These are phyloP conservation scores for Puntigrus tetrazona DNA, from an alignment of 2,113 vertebrate species.

Conservation along the genomic window DNA sequence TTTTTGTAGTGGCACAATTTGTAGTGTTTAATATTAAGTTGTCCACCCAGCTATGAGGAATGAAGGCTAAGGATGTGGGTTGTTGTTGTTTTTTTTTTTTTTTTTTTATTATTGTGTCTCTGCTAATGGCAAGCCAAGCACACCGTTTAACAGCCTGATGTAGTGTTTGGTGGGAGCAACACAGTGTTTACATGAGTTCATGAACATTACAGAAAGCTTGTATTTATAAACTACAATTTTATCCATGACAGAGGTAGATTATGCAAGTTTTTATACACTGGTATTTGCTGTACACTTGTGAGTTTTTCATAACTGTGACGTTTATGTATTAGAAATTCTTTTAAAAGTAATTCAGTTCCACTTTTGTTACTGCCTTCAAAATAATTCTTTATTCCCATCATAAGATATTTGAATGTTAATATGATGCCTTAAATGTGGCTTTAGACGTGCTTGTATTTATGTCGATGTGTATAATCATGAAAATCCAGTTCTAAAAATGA, in stretches of 20 bases:
- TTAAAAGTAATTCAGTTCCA: neutral
- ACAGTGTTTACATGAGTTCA: conserved; percentile 22
- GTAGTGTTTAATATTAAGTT: neutral
- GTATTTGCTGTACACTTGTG: neutral
- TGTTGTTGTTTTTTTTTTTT: too few relatives aligned
- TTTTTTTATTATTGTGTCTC: neutral
- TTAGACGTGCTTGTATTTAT: neutral
- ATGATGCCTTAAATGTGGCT: neutral
- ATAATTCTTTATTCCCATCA: neutral
- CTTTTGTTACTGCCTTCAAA: neutral
- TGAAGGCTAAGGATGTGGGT: neutral
- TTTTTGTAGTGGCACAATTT: neutral
- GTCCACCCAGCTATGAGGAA: neutral
- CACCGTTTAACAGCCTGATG: neutral
- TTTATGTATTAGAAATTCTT: neutral
- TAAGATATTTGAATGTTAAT: neutral
- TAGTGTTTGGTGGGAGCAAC: conserved; percentile 2
- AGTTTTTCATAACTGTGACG: neutral
- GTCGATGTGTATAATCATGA: neutral
- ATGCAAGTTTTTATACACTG: conserved; percentile 30
- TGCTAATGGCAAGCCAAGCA: neutral
- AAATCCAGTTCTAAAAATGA: neutral
- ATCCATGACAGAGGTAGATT: neutral
- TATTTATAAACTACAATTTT: conserved; percentile 18
- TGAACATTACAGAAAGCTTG: neutral